These are phyloP conservation scores for Ryuthela nishihirai DNA, from an alignment of 2,888 invertebrate genomes.

Conservation along the genomic window DNA sequence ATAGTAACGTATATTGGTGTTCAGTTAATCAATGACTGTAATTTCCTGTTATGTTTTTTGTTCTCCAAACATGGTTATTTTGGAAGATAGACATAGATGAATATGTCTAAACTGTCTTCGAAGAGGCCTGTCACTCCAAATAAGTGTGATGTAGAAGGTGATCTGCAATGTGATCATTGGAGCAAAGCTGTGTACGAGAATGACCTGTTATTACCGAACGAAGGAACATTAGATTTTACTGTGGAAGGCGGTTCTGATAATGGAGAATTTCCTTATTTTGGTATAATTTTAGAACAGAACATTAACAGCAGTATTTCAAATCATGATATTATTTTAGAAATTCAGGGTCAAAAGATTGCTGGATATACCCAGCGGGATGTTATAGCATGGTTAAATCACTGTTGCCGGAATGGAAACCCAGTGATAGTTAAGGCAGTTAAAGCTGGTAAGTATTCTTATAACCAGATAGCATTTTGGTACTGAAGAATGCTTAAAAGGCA, in stretches of 20 bases:
- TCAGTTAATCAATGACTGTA: background rate
- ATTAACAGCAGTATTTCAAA: constrained; percentile 12
- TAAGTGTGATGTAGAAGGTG: constrained; percentile 31
- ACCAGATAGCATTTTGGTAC: no score
- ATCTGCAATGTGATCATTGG: constrained; percentile 49
- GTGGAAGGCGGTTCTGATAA: constrained; percentile 56
- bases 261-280: constrained; percentile 51
- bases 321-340: constrained; percentile 55
- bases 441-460: constrained; percentile 54
- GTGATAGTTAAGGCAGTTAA: constrained; percentile 56
- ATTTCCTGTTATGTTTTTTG: background rate
- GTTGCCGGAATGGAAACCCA: constrained; percentile 55
- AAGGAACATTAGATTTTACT: constrained; percentile 51
- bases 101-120: constrained; percentile 49
- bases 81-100: constrained; percentile 23
- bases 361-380: constrained; percentile 59
- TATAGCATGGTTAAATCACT: constrained; percentile 26
- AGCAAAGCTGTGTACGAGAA: constrained; percentile 52
- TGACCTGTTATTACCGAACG: constrained; percentile 51
- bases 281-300: constrained; percentile 42
- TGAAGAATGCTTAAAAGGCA: no score
- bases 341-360: constrained; percentile 58
- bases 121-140: constrained; percentile 47
- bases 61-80: background rate
- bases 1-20: background rate